These are phyloP conservation scores for Furcifer pardalis DNA, from an alignment of 2,797 vertebrate species.

Conservation along the genomic window DNA sequence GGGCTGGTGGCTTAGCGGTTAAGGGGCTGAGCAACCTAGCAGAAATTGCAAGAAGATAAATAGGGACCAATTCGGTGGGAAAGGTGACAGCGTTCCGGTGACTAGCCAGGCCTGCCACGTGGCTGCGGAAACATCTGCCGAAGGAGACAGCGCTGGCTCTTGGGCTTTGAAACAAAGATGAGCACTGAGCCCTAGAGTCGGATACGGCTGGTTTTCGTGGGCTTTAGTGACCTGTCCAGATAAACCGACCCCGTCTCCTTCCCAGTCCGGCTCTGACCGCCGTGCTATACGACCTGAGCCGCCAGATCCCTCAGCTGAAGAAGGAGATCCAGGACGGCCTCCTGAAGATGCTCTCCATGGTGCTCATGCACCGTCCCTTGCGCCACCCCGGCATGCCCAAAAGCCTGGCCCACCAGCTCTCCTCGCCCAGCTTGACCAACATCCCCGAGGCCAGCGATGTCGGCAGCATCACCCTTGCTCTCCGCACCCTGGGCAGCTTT, in stretches of 20 bases:
- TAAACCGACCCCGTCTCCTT: not conserved
- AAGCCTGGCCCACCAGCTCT: conserved; percentile 93
- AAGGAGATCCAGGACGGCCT: conserved; percentile 98
- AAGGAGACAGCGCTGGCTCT: too few species aligned
- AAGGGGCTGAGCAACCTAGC: too few species aligned
- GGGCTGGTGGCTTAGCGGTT: too few species aligned
- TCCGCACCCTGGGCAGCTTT: conserved; percentile 95
- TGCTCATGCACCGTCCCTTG: conserved; percentile 97
- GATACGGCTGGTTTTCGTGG: too few species aligned
- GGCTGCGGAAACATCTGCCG: too few species aligned
- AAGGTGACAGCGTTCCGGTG: too few species aligned
- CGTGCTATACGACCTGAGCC: conserved; percentile 95
- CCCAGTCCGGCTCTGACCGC: conserved; percentile 94
- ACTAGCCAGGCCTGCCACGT: too few species aligned
- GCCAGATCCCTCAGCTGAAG: conserved; percentile 96
- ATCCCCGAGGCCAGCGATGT: conserved; percentile 96
- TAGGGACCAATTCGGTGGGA: too few species aligned
- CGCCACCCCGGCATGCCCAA: conserved; percentile 98
- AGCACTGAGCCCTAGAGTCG: too few species aligned
- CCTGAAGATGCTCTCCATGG: conserved; percentile 97
- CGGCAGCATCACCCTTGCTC: conserved; percentile 95
- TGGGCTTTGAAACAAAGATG: too few species aligned
- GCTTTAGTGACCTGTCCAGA: too few species aligned
- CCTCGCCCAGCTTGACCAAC: conserved; percentile 95
- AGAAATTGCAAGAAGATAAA: too few species aligned